Conservation (phyloP, 2,888 invertebrate species). For the Heliconius ismenius region DNA sequence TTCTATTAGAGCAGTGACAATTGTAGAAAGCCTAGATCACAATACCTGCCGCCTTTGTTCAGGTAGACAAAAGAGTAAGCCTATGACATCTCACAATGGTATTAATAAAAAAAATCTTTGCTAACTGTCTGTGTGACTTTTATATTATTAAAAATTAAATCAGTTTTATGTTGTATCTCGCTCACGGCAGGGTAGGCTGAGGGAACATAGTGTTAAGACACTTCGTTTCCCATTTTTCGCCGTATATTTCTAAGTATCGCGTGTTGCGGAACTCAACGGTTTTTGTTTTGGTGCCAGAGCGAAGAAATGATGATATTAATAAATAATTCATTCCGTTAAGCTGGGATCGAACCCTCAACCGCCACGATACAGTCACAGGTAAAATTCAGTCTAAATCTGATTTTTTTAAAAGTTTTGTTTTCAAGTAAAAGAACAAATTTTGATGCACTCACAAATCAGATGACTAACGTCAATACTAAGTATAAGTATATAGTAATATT, state of each 20-base stretch:
- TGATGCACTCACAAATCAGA: not conserved
- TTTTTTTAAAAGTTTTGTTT: not conserved
- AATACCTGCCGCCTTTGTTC: slow-evolving; percentile 3
- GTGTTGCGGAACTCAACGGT: too few species aligned
- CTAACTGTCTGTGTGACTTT: not conserved
- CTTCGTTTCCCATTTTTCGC: too few species aligned
- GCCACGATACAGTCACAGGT: too few species aligned
- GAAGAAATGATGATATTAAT: too few species aligned
- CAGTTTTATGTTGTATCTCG: too few species aligned
- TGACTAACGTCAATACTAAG: not conserved
- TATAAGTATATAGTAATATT: not conserved
- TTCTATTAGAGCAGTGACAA: not conserved
- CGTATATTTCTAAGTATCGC: too few species aligned
- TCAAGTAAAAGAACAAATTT: not conserved
- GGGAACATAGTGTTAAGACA: too few species aligned
- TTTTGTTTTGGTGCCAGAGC: too few species aligned
- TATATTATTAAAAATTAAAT: not conserved
- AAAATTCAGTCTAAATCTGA: not conserved
- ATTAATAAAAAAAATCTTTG: not conserved
- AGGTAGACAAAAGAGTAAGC: slow-evolving; percentile 8
- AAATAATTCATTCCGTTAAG: too few species aligned
- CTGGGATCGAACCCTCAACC: too few species aligned
- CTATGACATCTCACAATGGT: not conserved
- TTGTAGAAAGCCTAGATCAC: slow-evolving; percentile 7
- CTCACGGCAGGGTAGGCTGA: too few species aligned